Evolutionary conservation across 2,797 vertebrate genomes (phyloP).

Genomic region (Oophaga sylvatica): DNA sequence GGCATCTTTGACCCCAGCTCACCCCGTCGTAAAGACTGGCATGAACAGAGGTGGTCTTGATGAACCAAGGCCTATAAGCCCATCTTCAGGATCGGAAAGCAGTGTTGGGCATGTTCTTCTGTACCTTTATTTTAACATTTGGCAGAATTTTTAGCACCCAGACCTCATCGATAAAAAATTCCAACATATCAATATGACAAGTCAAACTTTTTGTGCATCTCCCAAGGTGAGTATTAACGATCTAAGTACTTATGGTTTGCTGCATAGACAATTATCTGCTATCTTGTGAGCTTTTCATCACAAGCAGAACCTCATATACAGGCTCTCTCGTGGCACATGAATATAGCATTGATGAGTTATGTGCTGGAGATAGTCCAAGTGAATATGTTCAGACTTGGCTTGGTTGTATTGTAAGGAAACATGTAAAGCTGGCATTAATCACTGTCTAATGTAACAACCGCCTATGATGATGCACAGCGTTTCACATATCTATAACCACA

Average conservation of each 20-base stretch:
- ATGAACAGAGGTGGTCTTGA: too few species aligned
- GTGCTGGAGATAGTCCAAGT: not conserved
- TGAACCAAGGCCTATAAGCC: too few species aligned
- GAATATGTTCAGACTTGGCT: not conserved
- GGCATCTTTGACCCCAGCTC: too few species aligned
- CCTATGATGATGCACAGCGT: not conserved
- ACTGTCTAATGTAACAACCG: not conserved
- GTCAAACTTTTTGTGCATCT: not conserved
- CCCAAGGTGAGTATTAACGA: not conserved
- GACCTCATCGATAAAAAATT: too few species aligned
- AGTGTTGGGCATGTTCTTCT: too few species aligned
- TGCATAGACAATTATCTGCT: not conserved
- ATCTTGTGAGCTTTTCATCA: not conserved
- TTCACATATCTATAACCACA: not conserved
- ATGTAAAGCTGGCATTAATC: not conserved
- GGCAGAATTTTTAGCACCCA: too few species aligned
- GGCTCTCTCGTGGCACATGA: not conserved
- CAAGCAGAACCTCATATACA: not conserved
- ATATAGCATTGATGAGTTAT: not conserved
- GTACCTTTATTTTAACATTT: too few species aligned
- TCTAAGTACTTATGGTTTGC: not conserved
- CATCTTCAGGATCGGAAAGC: too few species aligned
- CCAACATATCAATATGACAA: too few species aligned
- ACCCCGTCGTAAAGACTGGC: too few species aligned
- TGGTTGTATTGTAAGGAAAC: not conserved